Evolutionary conservation across 1,140 invertebrate species (phyloP), one percentile per base, ranked within the genome.

Genomic region (Linepithema humile): DNA sequence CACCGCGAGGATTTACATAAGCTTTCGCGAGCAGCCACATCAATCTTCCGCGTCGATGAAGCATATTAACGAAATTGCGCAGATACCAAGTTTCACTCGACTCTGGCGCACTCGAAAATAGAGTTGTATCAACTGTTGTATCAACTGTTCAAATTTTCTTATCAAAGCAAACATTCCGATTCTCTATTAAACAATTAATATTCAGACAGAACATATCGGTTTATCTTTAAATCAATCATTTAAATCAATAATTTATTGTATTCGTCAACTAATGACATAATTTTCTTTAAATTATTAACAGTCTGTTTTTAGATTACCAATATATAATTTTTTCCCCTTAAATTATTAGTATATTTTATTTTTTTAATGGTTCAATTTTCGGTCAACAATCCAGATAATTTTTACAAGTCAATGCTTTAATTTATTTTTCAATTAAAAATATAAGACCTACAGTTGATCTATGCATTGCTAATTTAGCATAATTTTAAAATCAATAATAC

Each of bases 21-120:
- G 35, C 75, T 67, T 69, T 55, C 64, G 29, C 75, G 23, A 77
- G 32, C 73, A 75, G 40, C 57, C 26, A 12, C 73, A 50, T 64
- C 57, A 32, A 65, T 65, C 59, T 50, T 77, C 29, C 59, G n/a
- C 43, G 29, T 15, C 29, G 20, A 48, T n/a, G 57, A 35, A 62
- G n/a, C 20, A 10, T 77, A 74, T 74, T 74, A 77, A 26, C 48
- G 17, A 64, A 64, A 23, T 77, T 17, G 73, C 40, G 35, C 53
- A 26, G 32, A 55, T 38, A 35, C 15, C 15, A 32, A 48, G n/a
- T 26, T 48, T 5, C 5, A 15, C 17, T 1, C 48, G 5, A 60
- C 20, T 48, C 3, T n/a, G 20, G 32, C 2, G 29, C 9, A 29
- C 45, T 20, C 15, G 10, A 40, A 29, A 69, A 29, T 55, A 65